phyloP scores from a whole-genome alignment of 1,140 invertebrate genomes.

The Drosophila novamexicana region DNA sequence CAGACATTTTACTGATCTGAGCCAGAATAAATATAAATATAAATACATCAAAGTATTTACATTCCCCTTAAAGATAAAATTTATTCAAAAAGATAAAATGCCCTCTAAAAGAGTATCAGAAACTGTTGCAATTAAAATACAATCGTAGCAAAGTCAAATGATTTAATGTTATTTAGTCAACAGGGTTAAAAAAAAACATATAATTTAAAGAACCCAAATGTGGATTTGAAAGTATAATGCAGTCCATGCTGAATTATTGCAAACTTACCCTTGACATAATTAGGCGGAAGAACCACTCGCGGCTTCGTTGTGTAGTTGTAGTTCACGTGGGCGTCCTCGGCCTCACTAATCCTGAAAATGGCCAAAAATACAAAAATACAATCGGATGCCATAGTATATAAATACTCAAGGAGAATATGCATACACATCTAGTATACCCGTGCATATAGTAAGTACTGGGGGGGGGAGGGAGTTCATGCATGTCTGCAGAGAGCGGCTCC shows the following conservation, averaged over 20 bases:
- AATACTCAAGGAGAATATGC: not conserved
- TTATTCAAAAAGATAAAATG: too few relatives aligned
- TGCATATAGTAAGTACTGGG: not conserved
- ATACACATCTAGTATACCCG: not conserved
- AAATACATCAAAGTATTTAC: too few relatives aligned
- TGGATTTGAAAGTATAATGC: too few relatives aligned
- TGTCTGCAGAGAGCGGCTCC: not conserved
- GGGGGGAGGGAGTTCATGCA: not conserved
- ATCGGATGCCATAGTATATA: conserved; percentile 34
- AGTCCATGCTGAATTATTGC: not conserved
- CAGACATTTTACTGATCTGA: too few relatives aligned
- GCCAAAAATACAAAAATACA: conserved; percentile 28
- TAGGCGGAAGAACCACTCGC: conserved; percentile 88
- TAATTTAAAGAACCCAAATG: too few relatives aligned
- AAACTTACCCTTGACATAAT: conserved; percentile 89
- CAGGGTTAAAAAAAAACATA: not conserved
- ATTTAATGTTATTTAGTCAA: too few relatives aligned
- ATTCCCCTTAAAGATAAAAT: too few relatives aligned
- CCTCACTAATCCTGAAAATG: conserved; percentile 80
- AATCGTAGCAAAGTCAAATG: too few relatives aligned
- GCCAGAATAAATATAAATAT: too few relatives aligned
- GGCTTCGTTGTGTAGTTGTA: conserved; percentile 88
- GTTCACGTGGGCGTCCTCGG: conserved; percentile 86
- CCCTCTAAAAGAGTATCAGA: too few relatives aligned
- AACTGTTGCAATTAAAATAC: too few relatives aligned